Conservation (phyloP, 2,797 vertebrate species). For the Taeniopygia guttata region DNA sequence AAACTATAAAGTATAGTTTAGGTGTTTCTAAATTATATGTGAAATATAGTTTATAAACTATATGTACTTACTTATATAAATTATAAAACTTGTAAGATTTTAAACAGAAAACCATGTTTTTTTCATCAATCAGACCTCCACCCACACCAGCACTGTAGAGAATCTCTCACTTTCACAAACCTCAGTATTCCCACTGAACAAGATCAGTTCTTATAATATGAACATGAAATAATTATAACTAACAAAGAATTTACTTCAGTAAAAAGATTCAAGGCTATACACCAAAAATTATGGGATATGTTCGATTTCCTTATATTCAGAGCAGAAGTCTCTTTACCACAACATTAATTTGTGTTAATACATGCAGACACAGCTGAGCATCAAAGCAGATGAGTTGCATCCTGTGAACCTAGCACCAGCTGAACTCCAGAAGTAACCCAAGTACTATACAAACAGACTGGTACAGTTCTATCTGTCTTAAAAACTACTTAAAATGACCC, state of each 20-base stretch:
- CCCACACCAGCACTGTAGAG: background rate
- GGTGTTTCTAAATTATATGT: too few relatives aligned
- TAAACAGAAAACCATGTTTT: background rate
- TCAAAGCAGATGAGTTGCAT: background rate
- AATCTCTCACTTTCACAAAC: background rate
- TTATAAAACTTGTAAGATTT: background rate
- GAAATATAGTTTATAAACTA: too few relatives aligned
- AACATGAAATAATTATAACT: background rate
- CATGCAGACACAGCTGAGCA: background rate
- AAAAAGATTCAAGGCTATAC: background rate
- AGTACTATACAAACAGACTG: background rate
- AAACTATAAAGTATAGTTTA: background rate
- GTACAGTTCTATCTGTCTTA: background rate
- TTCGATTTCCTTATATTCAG: background rate
- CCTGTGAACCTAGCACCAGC: background rate
- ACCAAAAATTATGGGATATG: background rate
- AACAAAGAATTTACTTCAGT: background rate
- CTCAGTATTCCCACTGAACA: background rate
- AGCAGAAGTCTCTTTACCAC: background rate
- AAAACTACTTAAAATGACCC: background rate
- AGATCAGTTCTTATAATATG: fast-evolving
- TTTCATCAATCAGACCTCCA: background rate
- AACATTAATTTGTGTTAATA: background rate
- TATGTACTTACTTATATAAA: background rate
- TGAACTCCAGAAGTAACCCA: background rate